Evolutionary conservation across 2,113 vertebrate genomes (phyloP).

Genomic region (Hystrix brachyura): DNA sequence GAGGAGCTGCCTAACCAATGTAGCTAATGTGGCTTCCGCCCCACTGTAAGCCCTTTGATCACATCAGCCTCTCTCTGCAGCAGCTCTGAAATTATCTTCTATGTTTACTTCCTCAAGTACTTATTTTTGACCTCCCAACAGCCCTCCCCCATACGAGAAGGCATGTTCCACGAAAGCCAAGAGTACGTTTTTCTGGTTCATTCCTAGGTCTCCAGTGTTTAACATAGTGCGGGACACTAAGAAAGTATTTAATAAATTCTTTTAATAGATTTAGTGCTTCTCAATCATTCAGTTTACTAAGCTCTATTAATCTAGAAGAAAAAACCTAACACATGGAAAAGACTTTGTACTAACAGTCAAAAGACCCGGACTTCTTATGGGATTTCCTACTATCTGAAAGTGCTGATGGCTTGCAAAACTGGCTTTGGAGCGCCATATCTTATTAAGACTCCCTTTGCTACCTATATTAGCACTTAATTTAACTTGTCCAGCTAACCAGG

Average conservation of each 20-base stretch:
- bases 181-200: background rate
- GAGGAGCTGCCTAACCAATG: background rate
- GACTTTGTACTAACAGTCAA: background rate
- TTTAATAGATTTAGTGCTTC: background rate
- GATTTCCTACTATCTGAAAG: background rate
- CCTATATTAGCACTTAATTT: background rate
- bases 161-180: background rate
- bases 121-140: background rate
- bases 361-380: background rate
- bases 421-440: background rate
- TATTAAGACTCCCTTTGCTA: background rate
- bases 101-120: background rate
- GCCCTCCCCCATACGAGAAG: background rate
- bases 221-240: background rate
- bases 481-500: background rate
- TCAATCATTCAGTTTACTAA: background rate
- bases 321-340: background rate
- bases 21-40: background rate
- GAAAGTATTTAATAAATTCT: background rate
- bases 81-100: background rate
- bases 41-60: background rate
- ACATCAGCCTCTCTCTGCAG: background rate
- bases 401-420: background rate
- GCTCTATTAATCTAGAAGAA: background rate
- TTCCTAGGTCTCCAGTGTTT: background rate